Conservation (phyloP, 2,797 vertebrate species). For the Clarias pachynema region DNA sequence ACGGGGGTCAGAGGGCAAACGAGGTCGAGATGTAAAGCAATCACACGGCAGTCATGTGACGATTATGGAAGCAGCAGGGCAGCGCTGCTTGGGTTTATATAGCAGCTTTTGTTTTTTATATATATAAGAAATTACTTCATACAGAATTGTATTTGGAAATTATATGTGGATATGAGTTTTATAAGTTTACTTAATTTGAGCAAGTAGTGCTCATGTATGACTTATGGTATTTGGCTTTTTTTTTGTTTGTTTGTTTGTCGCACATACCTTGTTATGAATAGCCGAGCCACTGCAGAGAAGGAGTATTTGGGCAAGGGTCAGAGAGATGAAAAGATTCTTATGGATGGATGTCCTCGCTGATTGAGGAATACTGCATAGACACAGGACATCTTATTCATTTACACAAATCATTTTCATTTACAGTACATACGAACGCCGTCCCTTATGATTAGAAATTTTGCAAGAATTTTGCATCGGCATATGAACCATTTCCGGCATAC, state of each 20-base stretch:
- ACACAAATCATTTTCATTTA: neutral
- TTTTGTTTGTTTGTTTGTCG: too few relatives aligned
- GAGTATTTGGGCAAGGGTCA: slow-evolving; percentile 79
- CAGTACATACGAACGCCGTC: too few relatives aligned
- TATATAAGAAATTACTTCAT: neutral
- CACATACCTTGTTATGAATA: slow-evolving; percentile 75
- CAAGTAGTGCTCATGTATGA: too few relatives aligned
- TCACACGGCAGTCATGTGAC: slow-evolving; percentile 22
- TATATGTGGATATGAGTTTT: neutral
- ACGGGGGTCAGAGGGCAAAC: slow-evolving; percentile 52
- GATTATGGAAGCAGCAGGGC: slow-evolving; percentile 10
- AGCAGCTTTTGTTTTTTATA: neutral
- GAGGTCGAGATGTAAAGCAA: slow-evolving; percentile 58
- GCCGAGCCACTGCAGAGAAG: slow-evolving; percentile 81
- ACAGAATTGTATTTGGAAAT: neutral
- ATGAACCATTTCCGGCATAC: too few relatives aligned
- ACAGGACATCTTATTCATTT: neutral
- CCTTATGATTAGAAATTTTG: too few relatives aligned
- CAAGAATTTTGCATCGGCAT: too few relatives aligned
- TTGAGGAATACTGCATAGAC: slow-evolving; percentile 74
- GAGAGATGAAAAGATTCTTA: slow-evolving; percentile 79
- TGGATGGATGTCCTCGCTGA: slow-evolving; percentile 81
- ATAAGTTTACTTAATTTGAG: neutral
- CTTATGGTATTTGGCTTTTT: too few relatives aligned
- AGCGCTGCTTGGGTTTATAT: neutral